Percentiles rank a stretch among this genome's conserved stretches.
Conservation (phyloP, 2,888 invertebrate species). For the Mythimna pallens region DNA sequence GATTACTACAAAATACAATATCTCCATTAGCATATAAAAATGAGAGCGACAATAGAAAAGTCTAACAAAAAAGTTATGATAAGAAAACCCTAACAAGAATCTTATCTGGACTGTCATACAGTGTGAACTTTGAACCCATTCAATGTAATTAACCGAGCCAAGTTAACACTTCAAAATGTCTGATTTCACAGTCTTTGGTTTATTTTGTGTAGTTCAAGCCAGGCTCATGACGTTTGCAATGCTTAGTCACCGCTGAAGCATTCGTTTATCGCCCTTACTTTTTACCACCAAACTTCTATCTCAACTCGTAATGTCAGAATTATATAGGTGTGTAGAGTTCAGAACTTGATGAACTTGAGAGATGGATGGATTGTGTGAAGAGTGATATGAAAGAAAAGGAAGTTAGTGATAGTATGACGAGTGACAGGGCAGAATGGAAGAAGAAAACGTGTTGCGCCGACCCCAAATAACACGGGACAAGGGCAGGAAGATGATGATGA, state of each 20-base stretch:
- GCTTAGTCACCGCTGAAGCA: constrained; percentile 29
- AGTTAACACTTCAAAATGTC: constrained; percentile 9
- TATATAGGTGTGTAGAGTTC: not conserved
- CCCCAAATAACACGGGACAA: too few relatives aligned
- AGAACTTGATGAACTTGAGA: too few relatives aligned
- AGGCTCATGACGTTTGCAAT: not conserved
- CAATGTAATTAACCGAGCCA: not conserved
- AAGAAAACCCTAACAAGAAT: not conserved
- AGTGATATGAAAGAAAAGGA: too few relatives aligned
- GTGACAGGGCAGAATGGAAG: too few relatives aligned
- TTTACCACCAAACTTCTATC: not conserved
- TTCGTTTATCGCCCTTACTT: constrained; percentile 9
- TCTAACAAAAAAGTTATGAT: not conserved
- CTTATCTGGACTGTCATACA: constrained; percentile 22
- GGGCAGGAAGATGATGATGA: too few relatives aligned
- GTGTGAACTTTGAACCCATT: constrained; percentile 21
- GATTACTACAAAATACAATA: constrained; percentile 4
- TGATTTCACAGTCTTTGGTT: not conserved
- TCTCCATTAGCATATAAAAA: not conserved
- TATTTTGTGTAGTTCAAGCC: constrained; percentile 4
- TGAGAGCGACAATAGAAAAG: not conserved
- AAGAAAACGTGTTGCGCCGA: too few relatives aligned
- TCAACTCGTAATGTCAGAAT: too few relatives aligned
- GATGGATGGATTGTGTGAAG: too few relatives aligned
- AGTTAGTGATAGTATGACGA: too few relatives aligned